These are phyloP conservation scores for Argyresthia albistria DNA, from an alignment of 2,888 invertebrate genomes.

Conservation along the genomic window DNA sequence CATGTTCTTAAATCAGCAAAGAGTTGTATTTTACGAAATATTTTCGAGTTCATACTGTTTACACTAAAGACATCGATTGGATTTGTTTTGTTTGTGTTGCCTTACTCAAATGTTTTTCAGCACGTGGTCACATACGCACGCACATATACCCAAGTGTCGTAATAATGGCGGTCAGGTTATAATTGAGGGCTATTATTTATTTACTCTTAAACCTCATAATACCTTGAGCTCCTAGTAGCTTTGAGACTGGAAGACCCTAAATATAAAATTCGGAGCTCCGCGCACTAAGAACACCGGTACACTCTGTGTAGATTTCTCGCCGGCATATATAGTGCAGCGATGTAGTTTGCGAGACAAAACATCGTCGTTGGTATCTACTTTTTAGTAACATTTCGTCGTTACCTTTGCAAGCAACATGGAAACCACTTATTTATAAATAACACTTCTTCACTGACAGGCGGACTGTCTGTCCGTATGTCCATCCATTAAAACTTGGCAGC, in stretches of 20 bases:
- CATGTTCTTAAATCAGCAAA: neutral
- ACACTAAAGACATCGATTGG: neutral
- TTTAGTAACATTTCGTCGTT: too few species aligned
- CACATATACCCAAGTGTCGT: too few species aligned
- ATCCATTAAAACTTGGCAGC: conserved; percentile 13
- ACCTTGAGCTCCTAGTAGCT: too few species aligned
- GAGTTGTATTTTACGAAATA: neutral
- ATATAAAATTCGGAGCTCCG: too few species aligned
- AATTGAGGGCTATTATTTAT: too few species aligned
- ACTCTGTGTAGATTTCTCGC: too few species aligned
- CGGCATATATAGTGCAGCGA: neutral
- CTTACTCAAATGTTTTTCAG: neutral
- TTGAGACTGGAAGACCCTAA: too few species aligned
- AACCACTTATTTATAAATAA: conserved; percentile 2
- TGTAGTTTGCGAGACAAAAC: neutral
- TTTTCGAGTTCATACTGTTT: neutral
- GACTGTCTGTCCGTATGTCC: conserved; percentile 9
- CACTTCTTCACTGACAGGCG: neutral
- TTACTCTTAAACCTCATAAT: too few species aligned
- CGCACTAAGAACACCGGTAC: too few species aligned
- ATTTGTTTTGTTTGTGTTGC: neutral
- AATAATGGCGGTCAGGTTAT: neutral
- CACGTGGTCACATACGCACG: too few species aligned
- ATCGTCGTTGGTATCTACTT: too few species aligned
- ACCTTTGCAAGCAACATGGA: neutral